Conservation (phyloP, 2,113 vertebrate genomes). For the Grammomys dolichurus region DNA sequence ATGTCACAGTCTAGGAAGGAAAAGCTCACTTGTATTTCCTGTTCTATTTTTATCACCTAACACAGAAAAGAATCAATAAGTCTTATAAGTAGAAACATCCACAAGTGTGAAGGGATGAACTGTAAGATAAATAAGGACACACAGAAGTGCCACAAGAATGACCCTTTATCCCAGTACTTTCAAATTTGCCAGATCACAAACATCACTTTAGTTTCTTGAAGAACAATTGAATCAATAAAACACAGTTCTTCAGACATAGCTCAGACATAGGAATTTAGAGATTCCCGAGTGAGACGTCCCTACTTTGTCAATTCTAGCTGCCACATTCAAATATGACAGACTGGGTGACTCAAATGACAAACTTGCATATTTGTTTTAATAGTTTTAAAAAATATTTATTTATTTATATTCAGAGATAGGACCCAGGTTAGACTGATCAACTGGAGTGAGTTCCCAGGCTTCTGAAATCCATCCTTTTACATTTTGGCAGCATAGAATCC, state of each 20-base stretch:
- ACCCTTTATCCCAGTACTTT: not conserved
- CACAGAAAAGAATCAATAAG: not conserved
- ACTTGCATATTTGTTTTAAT: not conserved
- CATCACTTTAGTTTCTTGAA: not conserved
- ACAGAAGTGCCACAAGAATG: not conserved
- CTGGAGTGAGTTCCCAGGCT: not conserved
- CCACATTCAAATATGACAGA: not conserved
- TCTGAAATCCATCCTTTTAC: not conserved
- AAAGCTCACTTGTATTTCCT: not conserved
- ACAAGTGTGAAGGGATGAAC: not conserved
- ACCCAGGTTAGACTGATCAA: not conserved
- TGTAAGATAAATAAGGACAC: not conserved
- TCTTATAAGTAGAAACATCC: not conserved
- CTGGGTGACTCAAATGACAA: not conserved
- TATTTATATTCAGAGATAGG: not conserved
- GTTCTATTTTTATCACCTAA: not conserved
- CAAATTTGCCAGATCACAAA: not conserved
- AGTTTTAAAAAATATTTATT: not conserved
- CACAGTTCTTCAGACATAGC: not conserved
- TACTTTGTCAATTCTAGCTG: not conserved
- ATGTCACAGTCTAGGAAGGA: not conserved
- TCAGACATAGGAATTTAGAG: not conserved
- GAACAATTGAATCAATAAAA: not conserved
- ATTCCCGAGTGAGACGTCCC: not conserved
- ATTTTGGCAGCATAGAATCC: not conserved